Conservation (phyloP, 2,797 vertebrate genomes). For the Epinephelus malabaricus region DNA sequence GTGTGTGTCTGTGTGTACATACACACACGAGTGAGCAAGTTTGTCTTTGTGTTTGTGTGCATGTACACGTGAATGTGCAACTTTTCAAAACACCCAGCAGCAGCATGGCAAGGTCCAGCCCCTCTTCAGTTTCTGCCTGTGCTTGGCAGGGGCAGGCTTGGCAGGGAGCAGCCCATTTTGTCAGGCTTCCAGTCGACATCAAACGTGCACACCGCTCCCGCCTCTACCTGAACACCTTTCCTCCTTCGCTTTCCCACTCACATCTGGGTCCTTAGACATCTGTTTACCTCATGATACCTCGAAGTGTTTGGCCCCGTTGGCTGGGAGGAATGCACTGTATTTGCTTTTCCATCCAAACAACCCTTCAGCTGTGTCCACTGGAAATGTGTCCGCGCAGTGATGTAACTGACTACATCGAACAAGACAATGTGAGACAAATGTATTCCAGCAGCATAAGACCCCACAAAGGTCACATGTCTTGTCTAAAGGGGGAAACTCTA, state of each 20-base stretch:
- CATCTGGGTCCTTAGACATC: conserved; percentile 66
- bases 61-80: conserved; percentile 54
- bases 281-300: conserved; percentile 69
- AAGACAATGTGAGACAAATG: conserved; percentile 21
- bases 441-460: conserved; percentile 8
- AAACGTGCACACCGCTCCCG: conserved; percentile 49
- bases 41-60: conserved; percentile 41
- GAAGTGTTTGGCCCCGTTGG: conserved; percentile 57
- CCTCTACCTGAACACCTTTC: conserved; percentile 61
- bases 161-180: conserved; percentile 73
- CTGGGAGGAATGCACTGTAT: conserved; percentile 31
- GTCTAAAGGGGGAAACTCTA: conserved; percentile 4
- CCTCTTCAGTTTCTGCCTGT: conserved; percentile 70
- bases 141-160: conserved; percentile 71
- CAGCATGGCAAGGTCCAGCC: conserved; percentile 68
- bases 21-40: background rate
- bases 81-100: conserved; percentile 73
- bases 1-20: conserved; percentile 10
- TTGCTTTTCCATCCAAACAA: conserved; percentile 30
- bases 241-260: conserved; percentile 43
- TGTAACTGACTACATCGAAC: conserved; percentile 39
- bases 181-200: conserved; percentile 78
- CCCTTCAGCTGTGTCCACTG: conserved; percentile 41
- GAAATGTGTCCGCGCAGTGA: conserved; percentile 24
- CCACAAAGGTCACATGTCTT: conserved; percentile 43